Evolutionary conservation across 2,113 vertebrate species (phyloP).

Genomic region (Siniperca knerii): DNA sequence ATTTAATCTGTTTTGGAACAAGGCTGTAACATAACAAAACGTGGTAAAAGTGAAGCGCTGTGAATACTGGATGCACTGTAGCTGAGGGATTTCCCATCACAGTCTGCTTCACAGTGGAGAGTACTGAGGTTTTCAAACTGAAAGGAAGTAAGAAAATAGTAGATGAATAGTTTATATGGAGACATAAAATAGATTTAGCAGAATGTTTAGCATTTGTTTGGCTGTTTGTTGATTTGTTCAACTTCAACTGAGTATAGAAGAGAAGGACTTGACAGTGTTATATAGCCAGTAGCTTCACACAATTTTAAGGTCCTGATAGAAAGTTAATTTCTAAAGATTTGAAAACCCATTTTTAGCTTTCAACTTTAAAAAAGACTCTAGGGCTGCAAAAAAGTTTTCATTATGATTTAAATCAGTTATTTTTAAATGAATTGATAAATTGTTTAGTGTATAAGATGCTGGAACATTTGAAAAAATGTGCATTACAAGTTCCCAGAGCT

Average conservation of each 20-base stretch:
- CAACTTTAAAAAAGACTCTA: no score
- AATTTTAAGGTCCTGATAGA: not conserved
- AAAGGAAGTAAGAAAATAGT: not conserved
- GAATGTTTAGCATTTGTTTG: not conserved
- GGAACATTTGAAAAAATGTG: not conserved
- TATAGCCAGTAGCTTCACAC: not conserved
- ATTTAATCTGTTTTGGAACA: no score
- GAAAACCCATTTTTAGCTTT: no score
- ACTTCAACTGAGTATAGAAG: not conserved
- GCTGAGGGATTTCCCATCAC: conserved; percentile 16
- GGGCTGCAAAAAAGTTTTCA: no score
- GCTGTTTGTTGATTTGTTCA: not conserved
- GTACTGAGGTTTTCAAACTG: not conserved
- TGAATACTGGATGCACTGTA: no score
- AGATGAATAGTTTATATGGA: not conserved
- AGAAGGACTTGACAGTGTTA: not conserved
- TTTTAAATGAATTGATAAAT: no score
- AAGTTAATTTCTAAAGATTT: not conserved
- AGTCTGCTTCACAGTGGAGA: not conserved
- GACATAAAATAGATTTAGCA: not conserved
- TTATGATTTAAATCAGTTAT: no score
- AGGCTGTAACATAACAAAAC: no score
- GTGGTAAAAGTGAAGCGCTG: no score
- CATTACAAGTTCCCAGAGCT: not conserved
- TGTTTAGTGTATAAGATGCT: not conserved